Base-by-base conservation (phyloP, 2,113 vertebrate genomes). In the Acinonyx jubatus region DNA sequence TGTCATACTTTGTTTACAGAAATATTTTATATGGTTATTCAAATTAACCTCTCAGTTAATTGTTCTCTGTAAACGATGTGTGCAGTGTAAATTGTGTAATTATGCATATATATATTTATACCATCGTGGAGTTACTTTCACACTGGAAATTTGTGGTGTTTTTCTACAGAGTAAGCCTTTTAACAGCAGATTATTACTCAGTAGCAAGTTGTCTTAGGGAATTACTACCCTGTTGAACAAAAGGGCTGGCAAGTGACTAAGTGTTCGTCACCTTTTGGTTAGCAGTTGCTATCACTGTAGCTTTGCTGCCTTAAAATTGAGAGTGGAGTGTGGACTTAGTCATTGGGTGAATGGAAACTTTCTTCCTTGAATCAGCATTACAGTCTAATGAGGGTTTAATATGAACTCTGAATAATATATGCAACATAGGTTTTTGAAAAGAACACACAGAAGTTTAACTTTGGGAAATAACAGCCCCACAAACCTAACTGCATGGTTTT, bases 31-130 rank as follows among this genome's bases (percentile, higher is more conserved):
- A 98, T 97, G 93, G 78, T 96, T 94, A 82, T 66, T 91, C 98
- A 97, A 71, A 97, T 96, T 97, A 96, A 90, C 80, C 97, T 96
- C 80, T 98, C 50, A 96, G 82, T 97, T 97, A 93, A 90, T 96
- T 98, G 97, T 98, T 97, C 86, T 98, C 97, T 98, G 95, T 95
- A 98, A 98, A 98, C 89, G 85, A 98, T 96, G 96, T 98, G 97
- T 98, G 80, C 92, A 91, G 94, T 98, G 94, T 98, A 98, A 96
- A 98, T 93, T 93, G 96, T 98, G 95, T 98, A 98, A 98, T 98
- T 96, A 98, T 97, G 90, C 83, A 89, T 98, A 90, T 98, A 93
- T 97, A 65, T 97, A 97, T 99, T 98, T 98, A 98, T 99, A 98
- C 97, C 93, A 96, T 97, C 98, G 95, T 96, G 96, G 16, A 87